Evolutionary conservation across 2,797 vertebrate species (phyloP), one percentile per base, ranked within the genome.

Genomic region (Cyclura pinguis): DNA sequence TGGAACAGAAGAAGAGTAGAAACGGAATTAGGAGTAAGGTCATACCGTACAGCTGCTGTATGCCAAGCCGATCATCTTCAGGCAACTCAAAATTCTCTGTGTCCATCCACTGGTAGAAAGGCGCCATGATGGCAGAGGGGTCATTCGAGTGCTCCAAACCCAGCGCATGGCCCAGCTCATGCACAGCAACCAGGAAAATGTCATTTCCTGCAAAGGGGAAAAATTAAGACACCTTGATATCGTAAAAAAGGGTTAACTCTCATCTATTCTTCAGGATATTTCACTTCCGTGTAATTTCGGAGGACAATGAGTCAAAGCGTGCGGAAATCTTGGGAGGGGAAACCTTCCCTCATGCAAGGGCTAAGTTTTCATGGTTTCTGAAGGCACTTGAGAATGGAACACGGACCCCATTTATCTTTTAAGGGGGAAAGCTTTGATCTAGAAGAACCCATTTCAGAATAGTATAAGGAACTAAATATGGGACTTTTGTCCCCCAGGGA

Each of bases 51-150:
- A 99, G 97, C 35, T 98, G 95, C 95, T 99, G 98, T 95, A 99
- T 98, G 91, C 98, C 98, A 14, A 95, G 97, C 85, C 97, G 98
- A 94, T 99, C 98, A 22, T 99, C 98, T 0, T 98, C 98, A 0
- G 98, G 98, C 69, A 99, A 96, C 87, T 98, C 96, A 52, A 99
- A 99, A 97, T 98, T 98, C 87, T 98, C 98, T 0, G 98, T 99
- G 74, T 99, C 98, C 95, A 99, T 98, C 98, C 98, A 99, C 92
- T 99, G 98, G 96, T 99, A 99, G 96, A 99, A 99, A 0, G 98
- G 98, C 0, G 98, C 98, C 98, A 99, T 99, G 96, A 99, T 99
- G 95, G 98, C 98, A 0, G 98, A 98, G 0, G 98, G 98, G 87
- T 98, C 96, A 3, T 97, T 98, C 16, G 98, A 98, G 94, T 99